A percentile compares a stretch with the other conserved stretches of the same genome.
Conservation (phyloP, 1,140 invertebrate species). For the Manduca sexta region DNA sequence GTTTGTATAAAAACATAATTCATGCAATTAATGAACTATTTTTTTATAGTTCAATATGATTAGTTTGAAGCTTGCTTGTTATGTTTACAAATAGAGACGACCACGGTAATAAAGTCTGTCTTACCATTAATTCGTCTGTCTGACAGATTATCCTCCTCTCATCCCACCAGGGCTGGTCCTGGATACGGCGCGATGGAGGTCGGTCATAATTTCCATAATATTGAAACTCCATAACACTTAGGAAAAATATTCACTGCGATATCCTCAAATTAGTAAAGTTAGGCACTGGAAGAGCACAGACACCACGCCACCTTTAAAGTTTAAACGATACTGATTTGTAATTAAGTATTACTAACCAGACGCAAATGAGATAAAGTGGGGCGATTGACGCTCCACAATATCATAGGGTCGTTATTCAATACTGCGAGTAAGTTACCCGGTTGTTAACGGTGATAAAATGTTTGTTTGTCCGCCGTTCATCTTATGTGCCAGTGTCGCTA, state of each 20-base stretch:
- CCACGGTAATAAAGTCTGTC: slow-evolving; percentile 1
- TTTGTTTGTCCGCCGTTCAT: background rate
- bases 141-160: slow-evolving; percentile 61
- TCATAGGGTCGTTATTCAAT: slow-evolving; percentile 26
- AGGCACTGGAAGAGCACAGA: slow-evolving; percentile 20
- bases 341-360: slow-evolving; percentile 40
- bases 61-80: no score
- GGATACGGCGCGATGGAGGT: slow-evolving; percentile 29
- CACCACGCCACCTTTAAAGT: slow-evolving; percentile 38
- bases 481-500: slow-evolving; percentile 4
- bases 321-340: slow-evolving; percentile 53
- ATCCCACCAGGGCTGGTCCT: slow-evolving; percentile 62
- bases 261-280: slow-evolving; percentile 3
- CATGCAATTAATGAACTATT: no score
- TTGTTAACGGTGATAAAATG: slow-evolving; percentile 4
- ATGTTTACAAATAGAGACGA: background rate
- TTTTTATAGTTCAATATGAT: no score
- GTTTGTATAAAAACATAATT: no score
- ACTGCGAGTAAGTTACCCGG: slow-evolving; percentile 8
- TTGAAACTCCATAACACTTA: slow-evolving; percentile 54
- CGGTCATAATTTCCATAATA: slow-evolving; percentile 56
- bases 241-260: background rate
- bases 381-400: slow-evolving; percentile 31
- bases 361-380: slow-evolving; percentile 49
- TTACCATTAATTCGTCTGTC: slow-evolving; percentile 59